A percentile compares a stretch with the other conserved stretches of the same genome.
Evolutionary conservation across 2,113 vertebrate genomes (phyloP).

Genomic region (Motacilla alba): DNA sequence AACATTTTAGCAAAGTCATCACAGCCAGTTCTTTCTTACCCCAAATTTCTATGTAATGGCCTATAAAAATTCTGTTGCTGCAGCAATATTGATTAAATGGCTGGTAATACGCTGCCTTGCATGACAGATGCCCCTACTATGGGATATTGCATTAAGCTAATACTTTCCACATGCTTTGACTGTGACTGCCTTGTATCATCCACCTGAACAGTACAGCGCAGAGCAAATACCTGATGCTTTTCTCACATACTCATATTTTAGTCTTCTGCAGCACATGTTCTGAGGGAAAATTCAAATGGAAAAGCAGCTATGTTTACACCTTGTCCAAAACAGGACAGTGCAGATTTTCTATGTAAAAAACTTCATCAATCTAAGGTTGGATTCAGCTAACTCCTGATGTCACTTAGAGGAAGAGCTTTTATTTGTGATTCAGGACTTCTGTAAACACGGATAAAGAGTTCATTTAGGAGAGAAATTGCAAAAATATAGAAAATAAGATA

Average conservation of each 20-base stretch:
- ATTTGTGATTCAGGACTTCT: neutral
- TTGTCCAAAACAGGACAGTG: neutral
- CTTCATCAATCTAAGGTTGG: neutral
- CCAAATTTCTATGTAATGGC: neutral
- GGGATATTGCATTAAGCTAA: neutral
- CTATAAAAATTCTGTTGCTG: neutral
- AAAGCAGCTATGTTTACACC: neutral
- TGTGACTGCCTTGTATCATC: neutral
- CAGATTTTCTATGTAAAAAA: neutral
- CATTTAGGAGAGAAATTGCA: neutral
- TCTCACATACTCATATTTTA: neutral
- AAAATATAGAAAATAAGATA: neutral
- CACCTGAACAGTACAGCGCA: neutral
- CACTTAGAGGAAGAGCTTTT: neutral
- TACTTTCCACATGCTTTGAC: neutral
- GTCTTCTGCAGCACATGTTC: neutral
- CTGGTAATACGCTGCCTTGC: neutral
- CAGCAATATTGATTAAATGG: neutral
- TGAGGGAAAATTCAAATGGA: neutral
- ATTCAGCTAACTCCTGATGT: neutral
- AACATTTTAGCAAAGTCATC: slow-evolving; percentile 14
- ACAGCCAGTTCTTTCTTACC: neutral
- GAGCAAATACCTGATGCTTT: neutral
- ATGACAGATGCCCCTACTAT: neutral
- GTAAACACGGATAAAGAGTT: neutral